Evolutionary conservation across 2,888 invertebrate genomes (phyloP).

Genomic region (Sceliomorpha sp.): DNA sequence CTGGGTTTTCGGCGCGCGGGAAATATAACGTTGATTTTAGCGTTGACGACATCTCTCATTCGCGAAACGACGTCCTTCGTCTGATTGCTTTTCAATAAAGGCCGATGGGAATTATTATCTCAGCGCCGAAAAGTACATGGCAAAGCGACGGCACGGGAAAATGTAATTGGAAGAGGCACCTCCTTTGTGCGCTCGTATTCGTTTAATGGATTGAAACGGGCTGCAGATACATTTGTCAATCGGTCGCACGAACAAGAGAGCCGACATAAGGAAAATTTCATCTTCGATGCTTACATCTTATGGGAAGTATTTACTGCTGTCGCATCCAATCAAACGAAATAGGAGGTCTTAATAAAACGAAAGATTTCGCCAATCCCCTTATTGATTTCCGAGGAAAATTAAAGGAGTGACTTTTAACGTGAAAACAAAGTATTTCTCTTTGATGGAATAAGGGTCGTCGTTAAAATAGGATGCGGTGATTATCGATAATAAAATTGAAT

Average conservation of each 20-base stretch:
- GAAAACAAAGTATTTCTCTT: no score
- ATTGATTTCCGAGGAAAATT: conserved; percentile 8
- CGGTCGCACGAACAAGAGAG: conserved; percentile 29
- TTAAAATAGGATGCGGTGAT: no score
- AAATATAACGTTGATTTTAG: conserved; percentile 67
- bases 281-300: conserved; percentile 34
- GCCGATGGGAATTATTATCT: conserved; percentile 59
- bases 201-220: conserved; percentile 49
- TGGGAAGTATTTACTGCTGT: conserved; percentile 21
- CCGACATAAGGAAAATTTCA: conserved; percentile 43
- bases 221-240: conserved; percentile 44
- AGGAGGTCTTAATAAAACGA: conserved; percentile 23
- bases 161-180: conserved; percentile 47
- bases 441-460: no score
- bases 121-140: conserved; percentile 36
- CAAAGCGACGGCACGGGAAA: conserved; percentile 39
- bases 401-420: background rate
- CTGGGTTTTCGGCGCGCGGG: conserved; percentile 62
- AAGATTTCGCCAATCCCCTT: background rate
- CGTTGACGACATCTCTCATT: conserved; percentile 66
- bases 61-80: conserved; percentile 47
- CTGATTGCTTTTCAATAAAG: conserved; percentile 65
- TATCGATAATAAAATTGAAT: no score
- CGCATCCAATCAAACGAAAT: conserved; percentile 14
- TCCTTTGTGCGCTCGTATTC: conserved; percentile 43